Conservation (phyloP, 2,113 vertebrate genomes). For the Scopus umbretta region DNA sequence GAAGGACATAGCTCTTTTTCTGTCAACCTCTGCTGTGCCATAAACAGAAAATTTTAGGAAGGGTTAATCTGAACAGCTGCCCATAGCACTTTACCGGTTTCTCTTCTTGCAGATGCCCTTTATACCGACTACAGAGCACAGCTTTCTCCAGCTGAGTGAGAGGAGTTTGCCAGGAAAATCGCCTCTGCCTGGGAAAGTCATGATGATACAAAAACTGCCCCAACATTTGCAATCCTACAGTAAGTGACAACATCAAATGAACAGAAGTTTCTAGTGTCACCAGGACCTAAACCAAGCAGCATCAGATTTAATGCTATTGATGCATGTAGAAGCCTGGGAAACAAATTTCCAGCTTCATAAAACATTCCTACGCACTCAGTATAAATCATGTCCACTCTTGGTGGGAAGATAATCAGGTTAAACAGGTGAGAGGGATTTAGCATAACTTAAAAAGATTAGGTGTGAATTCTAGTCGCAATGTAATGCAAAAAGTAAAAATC, state of each 20-base stretch:
- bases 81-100: not conserved
- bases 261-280: not conserved
- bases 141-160: not conserved
- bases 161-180: not conserved
- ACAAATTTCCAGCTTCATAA: not conserved
- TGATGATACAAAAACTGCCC: not conserved
- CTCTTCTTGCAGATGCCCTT: not conserved
- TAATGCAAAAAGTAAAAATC: slow-evolving; percentile 15
- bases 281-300: not conserved
- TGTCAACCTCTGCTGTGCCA: not conserved
- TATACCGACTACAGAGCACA: not conserved
- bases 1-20: not conserved
- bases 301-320: not conserved
- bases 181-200: not conserved
- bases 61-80: not conserved
- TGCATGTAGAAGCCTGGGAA: not conserved
- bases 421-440: slow-evolving; percentile 7
- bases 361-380: not conserved
- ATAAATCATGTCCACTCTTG: not conserved
- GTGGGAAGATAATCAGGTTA: not conserved
- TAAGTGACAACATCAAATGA: not conserved
- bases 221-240: not conserved
- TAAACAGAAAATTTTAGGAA: not conserved
- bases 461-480: slow-evolving; percentile 56
- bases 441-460: slow-evolving; percentile 2